phyloP scores from a whole-genome alignment of 2,888 invertebrate genomes.

The Spodoptera littoralis region DNA sequence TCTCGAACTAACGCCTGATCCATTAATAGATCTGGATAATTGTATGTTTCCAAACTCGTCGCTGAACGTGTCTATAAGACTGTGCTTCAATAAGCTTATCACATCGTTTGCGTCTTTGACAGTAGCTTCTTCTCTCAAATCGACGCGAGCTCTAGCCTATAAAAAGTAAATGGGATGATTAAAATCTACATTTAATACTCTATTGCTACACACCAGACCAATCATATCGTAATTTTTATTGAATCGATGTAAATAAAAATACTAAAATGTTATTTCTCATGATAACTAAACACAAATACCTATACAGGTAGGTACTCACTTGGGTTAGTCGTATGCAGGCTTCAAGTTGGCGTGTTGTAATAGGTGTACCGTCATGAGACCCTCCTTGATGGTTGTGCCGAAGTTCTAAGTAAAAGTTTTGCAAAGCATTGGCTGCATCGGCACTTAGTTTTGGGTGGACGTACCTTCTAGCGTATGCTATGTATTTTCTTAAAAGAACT shows the following conservation, averaged over 20 bases:
- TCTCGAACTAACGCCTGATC: conserved; percentile 92
- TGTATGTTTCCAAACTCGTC: conserved; percentile 91
- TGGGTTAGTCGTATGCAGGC: conserved; percentile 95
- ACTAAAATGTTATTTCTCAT: too few relatives aligned
- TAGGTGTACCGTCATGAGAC: conserved; percentile 91
- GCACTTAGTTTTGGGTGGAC: conserved; percentile 93
- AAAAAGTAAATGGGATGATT: conserved; percentile 14
- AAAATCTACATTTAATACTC: too few relatives aligned
- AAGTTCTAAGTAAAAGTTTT: conserved; percentile 94
- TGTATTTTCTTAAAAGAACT: conserved; percentile 95
- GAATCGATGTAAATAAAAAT: too few relatives aligned
- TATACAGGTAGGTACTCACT: conserved; percentile 69
- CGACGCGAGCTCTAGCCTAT: conserved; percentile 95
- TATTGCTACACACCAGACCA: too few relatives aligned
- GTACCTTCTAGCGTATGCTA: conserved; percentile 96
- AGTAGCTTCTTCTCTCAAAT: conserved; percentile 94
- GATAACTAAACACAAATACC: too few relatives aligned
- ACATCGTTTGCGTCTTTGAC: conserved; percentile 95
- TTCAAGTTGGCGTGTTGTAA: conserved; percentile 95
- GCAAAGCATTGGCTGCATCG: conserved; percentile 92
- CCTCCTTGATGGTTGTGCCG: conserved; percentile 90
- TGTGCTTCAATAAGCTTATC: conserved; percentile 94
- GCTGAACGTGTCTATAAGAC: conserved; percentile 93
- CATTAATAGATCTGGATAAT: conserved; percentile 91
- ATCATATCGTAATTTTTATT: too few relatives aligned